Evolutionary conservation across 2,797 vertebrate species (phyloP).

Genomic region (Bryconaethiops microstoma): DNA sequence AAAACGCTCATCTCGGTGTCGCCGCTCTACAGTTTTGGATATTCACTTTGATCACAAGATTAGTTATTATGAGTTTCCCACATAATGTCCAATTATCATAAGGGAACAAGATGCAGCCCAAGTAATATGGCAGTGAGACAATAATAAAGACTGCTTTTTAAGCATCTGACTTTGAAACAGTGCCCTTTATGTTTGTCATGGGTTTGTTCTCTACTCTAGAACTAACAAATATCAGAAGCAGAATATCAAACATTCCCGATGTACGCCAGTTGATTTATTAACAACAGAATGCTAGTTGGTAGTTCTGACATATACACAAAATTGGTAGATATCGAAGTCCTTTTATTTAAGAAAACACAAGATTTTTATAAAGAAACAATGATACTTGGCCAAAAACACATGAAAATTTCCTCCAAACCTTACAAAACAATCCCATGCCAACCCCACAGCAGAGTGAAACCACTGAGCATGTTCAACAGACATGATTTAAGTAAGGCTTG

Average conservation of each 20-base stretch:
- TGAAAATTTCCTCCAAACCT: constrained; percentile 9
- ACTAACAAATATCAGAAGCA: no score
- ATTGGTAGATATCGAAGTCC: constrained; percentile 16
- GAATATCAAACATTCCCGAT: no score
- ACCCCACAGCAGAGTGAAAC: background rate
- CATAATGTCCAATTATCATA: no score
- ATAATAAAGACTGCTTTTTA: no score
- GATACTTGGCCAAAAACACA: constrained; percentile 74
- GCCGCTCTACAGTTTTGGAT: no score
- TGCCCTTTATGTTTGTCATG: no score
- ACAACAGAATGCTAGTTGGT: background rate
- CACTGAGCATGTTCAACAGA: background rate
- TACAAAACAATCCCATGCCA: background rate
- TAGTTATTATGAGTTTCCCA: background rate
- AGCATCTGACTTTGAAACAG: no score
- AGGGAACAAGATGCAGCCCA: no score
- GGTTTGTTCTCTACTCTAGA: no score
- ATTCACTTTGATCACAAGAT: background rate
- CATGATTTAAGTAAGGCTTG: background rate
- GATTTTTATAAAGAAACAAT: constrained; percentile 81
- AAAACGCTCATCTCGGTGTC: no score
- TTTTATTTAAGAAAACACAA: constrained; percentile 83
- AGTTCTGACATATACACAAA: background rate
- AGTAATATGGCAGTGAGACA: no score
- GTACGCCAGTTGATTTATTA: no score